These are phyloP conservation scores for Nomada fucata DNA, from an alignment of 2,888 invertebrate genomes.

Conservation along the genomic window DNA sequence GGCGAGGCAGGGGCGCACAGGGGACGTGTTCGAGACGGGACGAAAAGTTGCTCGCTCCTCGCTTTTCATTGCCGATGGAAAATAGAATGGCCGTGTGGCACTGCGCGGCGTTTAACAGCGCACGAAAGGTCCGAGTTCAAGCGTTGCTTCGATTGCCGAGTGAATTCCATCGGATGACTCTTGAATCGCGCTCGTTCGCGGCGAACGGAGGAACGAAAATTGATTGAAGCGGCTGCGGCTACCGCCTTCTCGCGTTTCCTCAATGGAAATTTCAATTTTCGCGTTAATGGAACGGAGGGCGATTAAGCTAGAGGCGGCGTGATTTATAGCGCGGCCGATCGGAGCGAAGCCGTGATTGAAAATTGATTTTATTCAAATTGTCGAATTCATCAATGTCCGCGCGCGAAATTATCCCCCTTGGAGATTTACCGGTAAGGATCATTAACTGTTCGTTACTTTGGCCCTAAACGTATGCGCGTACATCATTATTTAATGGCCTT, in stretches of 20 bases:
- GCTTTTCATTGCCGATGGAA: neutral
- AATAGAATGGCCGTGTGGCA: neutral
- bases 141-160: conserved; percentile 1
- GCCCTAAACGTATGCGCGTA: neutral
- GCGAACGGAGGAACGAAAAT: neutral
- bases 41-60: neutral
- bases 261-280: conserved; percentile 24
- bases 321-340: conserved; percentile 6
- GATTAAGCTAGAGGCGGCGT: conserved; percentile 5
- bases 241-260: neutral
- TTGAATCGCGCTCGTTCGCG: conserved; percentile 7
- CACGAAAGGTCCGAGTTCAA: conserved; percentile 24
- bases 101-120: neutral
- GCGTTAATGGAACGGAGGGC: neutral
- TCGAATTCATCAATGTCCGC: conserved; percentile 10
- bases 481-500: neutral
- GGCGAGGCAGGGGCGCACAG: no score
- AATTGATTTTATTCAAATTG: conserved; percentile 11
- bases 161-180: conserved; percentile 9
- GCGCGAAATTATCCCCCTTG: neutral
- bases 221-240: neutral
- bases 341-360: neutral
- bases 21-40: no score
- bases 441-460: neutral
- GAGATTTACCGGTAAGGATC: neutral